Conservation (phyloP, 2,797 vertebrate genomes). For the Neostethus bicornis region DNA sequence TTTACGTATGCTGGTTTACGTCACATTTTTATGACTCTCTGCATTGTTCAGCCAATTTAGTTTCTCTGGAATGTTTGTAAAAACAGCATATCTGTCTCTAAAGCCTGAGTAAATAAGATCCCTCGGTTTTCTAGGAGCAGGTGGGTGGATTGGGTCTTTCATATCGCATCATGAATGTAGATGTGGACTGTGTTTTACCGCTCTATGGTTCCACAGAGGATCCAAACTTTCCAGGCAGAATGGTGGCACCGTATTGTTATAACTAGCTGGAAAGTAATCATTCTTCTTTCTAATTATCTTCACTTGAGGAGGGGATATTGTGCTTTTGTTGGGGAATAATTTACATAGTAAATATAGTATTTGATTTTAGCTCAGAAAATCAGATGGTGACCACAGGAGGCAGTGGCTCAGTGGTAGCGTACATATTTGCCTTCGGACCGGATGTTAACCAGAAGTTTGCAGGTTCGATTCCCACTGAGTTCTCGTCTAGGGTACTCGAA, state of each 20-base stretch:
- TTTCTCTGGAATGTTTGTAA: slow-evolving; percentile 25
- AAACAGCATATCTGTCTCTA: slow-evolving; percentile 29
- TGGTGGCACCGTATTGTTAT: slow-evolving; percentile 21
- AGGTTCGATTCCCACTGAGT: too few relatives aligned
- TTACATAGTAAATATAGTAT: too few relatives aligned
- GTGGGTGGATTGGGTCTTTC: slow-evolving; percentile 64
- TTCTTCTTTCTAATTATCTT: slow-evolving; percentile 6
- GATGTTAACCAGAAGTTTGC: too few relatives aligned
- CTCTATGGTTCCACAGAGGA: slow-evolving; percentile 48
- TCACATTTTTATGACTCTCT: slow-evolving; percentile 21
- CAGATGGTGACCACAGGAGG: too few relatives aligned
- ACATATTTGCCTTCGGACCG: too few relatives aligned
- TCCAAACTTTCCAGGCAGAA: slow-evolving; percentile 39
- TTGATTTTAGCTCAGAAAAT: too few relatives aligned
- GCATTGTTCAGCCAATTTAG: slow-evolving; percentile 14
- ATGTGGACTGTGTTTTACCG: slow-evolving; percentile 56
- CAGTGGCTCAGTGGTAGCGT: too few relatives aligned
- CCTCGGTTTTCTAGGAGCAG: slow-evolving; percentile 49
- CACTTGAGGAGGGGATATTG: too few relatives aligned
- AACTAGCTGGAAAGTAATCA: slow-evolving; percentile 19
- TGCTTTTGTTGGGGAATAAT: too few relatives aligned
- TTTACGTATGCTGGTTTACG: slow-evolving; percentile 4
- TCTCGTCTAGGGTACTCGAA: too few relatives aligned
- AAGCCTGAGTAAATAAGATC: slow-evolving; percentile 47
- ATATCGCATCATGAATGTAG: slow-evolving; percentile 60